Percentiles rank a stretch among this genome's conserved stretches.
phyloP scores from a whole-genome alignment of 2,888 invertebrate species.

The Phaonia tiefii region DNA sequence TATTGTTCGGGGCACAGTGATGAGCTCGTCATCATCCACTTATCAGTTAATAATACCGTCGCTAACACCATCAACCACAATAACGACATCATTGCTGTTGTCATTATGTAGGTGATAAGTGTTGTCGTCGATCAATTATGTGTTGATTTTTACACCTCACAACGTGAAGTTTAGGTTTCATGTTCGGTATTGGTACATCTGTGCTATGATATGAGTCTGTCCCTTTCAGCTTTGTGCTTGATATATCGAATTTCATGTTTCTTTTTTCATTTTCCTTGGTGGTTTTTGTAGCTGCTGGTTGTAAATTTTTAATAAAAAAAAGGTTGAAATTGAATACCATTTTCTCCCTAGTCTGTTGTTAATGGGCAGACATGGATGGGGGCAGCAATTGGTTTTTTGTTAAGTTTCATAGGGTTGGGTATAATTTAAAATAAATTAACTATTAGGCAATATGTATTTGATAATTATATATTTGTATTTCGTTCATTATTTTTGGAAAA shows the following conservation, averaged over 20 bases:
- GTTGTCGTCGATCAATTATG: background rate
- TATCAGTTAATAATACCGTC: conserved; percentile 4
- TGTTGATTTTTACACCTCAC: conserved; percentile 31
- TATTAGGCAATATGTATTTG: too few relatives aligned
- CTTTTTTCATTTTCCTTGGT: background rate
- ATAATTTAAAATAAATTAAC: too few relatives aligned
- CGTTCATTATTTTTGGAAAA: too few relatives aligned
- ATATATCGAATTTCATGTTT: conserved; percentile 19
- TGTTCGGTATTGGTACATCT: background rate
- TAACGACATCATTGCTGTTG: conserved; percentile 15
- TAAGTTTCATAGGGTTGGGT: too few relatives aligned
- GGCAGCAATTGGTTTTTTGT: too few relatives aligned
- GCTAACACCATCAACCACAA: conserved; percentile 25
- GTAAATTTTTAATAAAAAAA: too few relatives aligned
- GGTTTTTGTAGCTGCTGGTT: background rate
- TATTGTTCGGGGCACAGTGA: too few relatives aligned
- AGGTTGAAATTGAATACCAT: too few relatives aligned
- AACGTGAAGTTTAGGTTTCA: background rate
- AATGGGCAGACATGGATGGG: too few relatives aligned
- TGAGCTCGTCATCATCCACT: conserved; percentile 3
- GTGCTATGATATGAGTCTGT: background rate
- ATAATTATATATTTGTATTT: too few relatives aligned
- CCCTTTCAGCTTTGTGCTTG: background rate
- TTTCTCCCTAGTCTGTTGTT: too few relatives aligned
- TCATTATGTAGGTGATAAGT: background rate